A percentile compares a stretch with the other conserved stretches of the same genome.
Conservation (phyloP, 2,888 invertebrate genomes). For the Volucella zonaria region DNA sequence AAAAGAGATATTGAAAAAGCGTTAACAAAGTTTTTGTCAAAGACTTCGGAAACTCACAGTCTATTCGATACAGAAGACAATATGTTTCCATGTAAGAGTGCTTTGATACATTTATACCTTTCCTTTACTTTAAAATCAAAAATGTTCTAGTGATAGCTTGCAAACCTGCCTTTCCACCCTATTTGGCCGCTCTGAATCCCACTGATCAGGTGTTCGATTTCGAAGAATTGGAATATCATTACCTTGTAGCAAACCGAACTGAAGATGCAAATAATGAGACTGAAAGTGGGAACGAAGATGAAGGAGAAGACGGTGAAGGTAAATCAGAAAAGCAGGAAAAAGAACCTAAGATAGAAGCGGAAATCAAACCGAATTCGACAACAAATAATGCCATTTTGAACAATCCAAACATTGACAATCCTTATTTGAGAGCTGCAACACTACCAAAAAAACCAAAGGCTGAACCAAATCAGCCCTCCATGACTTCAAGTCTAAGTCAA, state of each 20-base stretch:
- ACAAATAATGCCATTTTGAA: slow-evolving; percentile 82
- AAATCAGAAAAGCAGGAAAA: slow-evolving; percentile 80
- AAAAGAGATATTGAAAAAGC: slow-evolving; percentile 97
- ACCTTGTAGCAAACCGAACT: slow-evolving; percentile 86
- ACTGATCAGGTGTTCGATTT: slow-evolving; percentile 97
- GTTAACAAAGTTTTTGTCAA: slow-evolving; percentile 95
- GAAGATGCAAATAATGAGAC: slow-evolving; percentile 83
- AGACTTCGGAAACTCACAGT: slow-evolving; percentile 96
- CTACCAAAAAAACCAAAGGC: slow-evolving; percentile 80
- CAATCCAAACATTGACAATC: slow-evolving; percentile 88
- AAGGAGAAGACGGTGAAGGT: slow-evolving; percentile 80
- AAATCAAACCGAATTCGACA: slow-evolving; percentile 82
- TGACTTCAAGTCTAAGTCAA: slow-evolving; percentile 18
- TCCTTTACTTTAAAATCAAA: slow-evolving; percentile 11
- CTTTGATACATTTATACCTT: not conserved
- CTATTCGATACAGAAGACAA: slow-evolving; percentile 95
- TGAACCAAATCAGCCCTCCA: slow-evolving; percentile 51
- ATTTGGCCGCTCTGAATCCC: slow-evolving; percentile 92
- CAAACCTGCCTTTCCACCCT: slow-evolving; percentile 92
- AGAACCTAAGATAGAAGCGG: slow-evolving; percentile 80
- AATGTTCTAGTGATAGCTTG: slow-evolving; percentile 91
- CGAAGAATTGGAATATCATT: slow-evolving; percentile 91
- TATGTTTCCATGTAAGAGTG: slow-evolving; percentile 91
- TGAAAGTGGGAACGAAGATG: slow-evolving; percentile 82
- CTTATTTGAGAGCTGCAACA: slow-evolving; percentile 85